phyloP scores from a whole-genome alignment of 2,888 invertebrate genomes.

The Drosophila ustulata region DNA sequence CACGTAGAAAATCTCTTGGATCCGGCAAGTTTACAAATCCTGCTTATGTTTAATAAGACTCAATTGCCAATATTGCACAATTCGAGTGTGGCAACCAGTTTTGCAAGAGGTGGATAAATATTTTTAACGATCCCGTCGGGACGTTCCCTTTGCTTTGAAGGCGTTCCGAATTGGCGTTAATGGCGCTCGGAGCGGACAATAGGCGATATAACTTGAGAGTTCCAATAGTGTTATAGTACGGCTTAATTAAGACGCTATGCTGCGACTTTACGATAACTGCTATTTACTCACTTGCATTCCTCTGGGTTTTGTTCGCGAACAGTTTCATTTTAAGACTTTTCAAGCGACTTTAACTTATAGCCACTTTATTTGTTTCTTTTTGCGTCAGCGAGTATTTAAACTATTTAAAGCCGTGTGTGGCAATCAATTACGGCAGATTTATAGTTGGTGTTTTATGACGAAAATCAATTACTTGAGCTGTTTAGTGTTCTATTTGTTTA shows the following conservation, averaged over 20 bases:
- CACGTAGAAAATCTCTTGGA: slow-evolving; percentile 3
- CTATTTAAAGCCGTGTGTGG: slow-evolving; percentile 30
- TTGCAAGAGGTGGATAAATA: slow-evolving; percentile 41
- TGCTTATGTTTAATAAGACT: slow-evolving; percentile 36
- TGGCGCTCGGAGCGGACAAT: slow-evolving; percentile 45
- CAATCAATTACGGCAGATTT: slow-evolving; percentile 53
- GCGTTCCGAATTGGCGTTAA: slow-evolving; percentile 54
- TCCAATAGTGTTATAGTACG: slow-evolving; percentile 7
- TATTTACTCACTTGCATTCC: slow-evolving; percentile 77
- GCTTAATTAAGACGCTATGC: slow-evolving; percentile 60
- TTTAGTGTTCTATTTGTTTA: slow-evolving; percentile 8
- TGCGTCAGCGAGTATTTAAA: slow-evolving; percentile 12
- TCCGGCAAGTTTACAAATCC: slow-evolving; percentile 45
- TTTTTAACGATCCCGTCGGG: slow-evolving; percentile 58
- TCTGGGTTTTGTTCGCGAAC: slow-evolving; percentile 71
- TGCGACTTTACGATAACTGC: slow-evolving; percentile 22
- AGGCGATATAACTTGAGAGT: slow-evolving; percentile 19
- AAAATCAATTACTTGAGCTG: slow-evolving; percentile 56
- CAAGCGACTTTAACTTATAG: slow-evolving; percentile 26
- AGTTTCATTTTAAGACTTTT: slow-evolving; percentile 67
- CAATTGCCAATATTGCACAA: slow-evolving; percentile 37
- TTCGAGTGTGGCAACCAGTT: slow-evolving; percentile 47
- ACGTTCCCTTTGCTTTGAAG: slow-evolving; percentile 55
- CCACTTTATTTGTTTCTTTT: neutral
- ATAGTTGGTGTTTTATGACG: slow-evolving; percentile 39